A percentile compares a stretch with the other conserved stretches of the same genome.
phyloP scores from a whole-genome alignment of 2,797 vertebrate species.

The Sarcophilus harrisii region DNA sequence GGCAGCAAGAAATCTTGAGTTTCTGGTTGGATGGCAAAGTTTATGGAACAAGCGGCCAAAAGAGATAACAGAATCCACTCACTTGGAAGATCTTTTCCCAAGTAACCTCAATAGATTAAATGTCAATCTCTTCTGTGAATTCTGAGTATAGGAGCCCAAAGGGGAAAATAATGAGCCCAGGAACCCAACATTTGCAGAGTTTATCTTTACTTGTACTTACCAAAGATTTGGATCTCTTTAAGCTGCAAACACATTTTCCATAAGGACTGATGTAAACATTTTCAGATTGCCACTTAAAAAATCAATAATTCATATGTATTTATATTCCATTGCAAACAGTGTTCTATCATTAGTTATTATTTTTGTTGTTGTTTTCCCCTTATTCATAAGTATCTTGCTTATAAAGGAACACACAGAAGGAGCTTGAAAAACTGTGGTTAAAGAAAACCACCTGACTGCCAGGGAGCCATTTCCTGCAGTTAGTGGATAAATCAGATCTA shows the following conservation, averaged over 20 bases:
- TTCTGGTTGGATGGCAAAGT: constrained; percentile 58
- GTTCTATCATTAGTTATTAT: constrained; percentile 76
- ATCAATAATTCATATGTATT: constrained; percentile 71
- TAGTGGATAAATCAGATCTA: constrained; percentile 41
- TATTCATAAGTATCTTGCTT: constrained; percentile 79
- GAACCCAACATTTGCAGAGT: neutral
- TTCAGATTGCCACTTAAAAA: constrained; percentile 69
- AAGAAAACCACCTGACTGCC: constrained; percentile 79
- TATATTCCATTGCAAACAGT: constrained; percentile 84
- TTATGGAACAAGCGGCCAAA: constrained; percentile 56
- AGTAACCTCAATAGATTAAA: constrained; percentile 43
- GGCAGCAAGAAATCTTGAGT: constrained; percentile 51
- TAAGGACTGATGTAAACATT: constrained; percentile 79
- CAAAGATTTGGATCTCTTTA: constrained; percentile 48
- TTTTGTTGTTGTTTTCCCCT: constrained; percentile 68
- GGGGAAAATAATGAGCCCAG: constrained; percentile 52
- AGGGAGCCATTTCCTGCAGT: constrained; percentile 68
- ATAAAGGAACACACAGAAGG: constrained; percentile 75
- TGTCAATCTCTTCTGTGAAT: constrained; percentile 36
- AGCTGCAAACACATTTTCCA: constrained; percentile 63
- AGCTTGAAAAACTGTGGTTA: constrained; percentile 75
- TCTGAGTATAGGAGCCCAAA: constrained; percentile 11
- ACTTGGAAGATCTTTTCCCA: constrained; percentile 70
- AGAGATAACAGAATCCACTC: constrained; percentile 68
- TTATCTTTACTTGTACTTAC: constrained; percentile 45